Evolutionary conservation across 2,888 invertebrate genomes (phyloP).

Genomic region (Hypsopygia costalis): DNA sequence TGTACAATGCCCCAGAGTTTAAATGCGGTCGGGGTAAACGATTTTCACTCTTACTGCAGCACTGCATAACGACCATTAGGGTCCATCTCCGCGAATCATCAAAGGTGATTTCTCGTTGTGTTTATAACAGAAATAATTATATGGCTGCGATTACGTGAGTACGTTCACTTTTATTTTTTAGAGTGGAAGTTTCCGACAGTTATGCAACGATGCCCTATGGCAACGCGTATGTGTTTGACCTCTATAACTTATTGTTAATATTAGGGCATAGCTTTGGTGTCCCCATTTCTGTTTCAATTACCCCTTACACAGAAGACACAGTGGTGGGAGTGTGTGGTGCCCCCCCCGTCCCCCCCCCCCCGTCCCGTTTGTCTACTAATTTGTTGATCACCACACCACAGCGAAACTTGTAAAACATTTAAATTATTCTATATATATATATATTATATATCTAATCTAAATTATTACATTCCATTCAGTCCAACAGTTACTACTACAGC

Average conservation of each 20-base stretch:
- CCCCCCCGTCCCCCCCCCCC: too few relatives aligned
- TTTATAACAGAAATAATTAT: slow-evolving; percentile 45
- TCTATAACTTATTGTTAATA: slow-evolving; percentile 22
- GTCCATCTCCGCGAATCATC: slow-evolving; percentile 31
- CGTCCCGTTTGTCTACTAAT: too few relatives aligned
- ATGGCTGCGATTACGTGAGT: slow-evolving; percentile 53
- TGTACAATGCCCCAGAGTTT: neutral
- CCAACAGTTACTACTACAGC: too few relatives aligned
- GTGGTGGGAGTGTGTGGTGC: too few relatives aligned
- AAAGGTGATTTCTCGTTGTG: slow-evolving; percentile 36
- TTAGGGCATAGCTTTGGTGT: neutral
- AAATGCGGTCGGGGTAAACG: slow-evolving; percentile 9
- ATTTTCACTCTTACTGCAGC: slow-evolving; percentile 31
- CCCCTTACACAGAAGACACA: too few relatives aligned
- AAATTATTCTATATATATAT: too few relatives aligned
- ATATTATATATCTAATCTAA: too few relatives aligned
- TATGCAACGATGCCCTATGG: slow-evolving; percentile 38
- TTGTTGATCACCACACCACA: too few relatives aligned
- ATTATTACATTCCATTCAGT: too few relatives aligned
- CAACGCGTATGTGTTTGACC: slow-evolving; percentile 28
- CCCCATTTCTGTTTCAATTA: too few relatives aligned
- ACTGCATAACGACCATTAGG: slow-evolving; percentile 22
- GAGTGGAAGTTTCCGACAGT: slow-evolving; percentile 52
- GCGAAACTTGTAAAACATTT: too few relatives aligned
- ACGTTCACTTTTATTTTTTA: slow-evolving; percentile 74